Evolutionary conservation across 2,113 vertebrate species (phyloP), one percentile per base, ranked within the genome.

Genomic region (Petrocephalus microphthalmus): DNA sequence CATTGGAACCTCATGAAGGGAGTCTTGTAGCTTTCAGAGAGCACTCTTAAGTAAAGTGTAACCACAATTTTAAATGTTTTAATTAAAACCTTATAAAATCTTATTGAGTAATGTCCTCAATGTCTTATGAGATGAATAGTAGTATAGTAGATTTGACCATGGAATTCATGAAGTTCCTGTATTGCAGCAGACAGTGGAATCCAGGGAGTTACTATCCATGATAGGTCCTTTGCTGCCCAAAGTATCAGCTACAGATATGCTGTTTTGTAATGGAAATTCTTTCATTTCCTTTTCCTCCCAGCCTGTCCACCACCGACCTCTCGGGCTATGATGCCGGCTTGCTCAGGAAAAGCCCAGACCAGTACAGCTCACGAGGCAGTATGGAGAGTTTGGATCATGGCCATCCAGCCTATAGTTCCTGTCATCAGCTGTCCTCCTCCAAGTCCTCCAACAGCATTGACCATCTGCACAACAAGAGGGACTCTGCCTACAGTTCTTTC

Each of bases 401-500:
- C 20, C 95, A 96, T 86, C 93, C 95, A 0, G 91, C 95, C n/a
- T 98, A 97, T 92, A 96, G 96, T 20, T 94, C 97, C 83, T 97
- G 96, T 93, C 96, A 97, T 90, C 95, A 95, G 90, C 95, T 99
- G 45, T 97, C 97, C 19, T 96, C 95, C 0, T 96, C 95, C 92
- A 99, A 99, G 92, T 98, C 98, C 20, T 97, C 96, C 86, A 97
- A 96, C 93, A 98, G 97, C 95, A 98, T 98, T 2, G 97, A 99
- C 91, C 98, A 97, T 91, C 94, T 98, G 64, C 97, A 99, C 93
- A 97, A 94, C 96, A 99, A 99, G 92, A 96, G 98, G 56, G 98
- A 99, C 93, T 99, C 98, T 0, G 98, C 98, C 1, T 99, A 99
- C 90, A 98, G 97, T 90, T 99, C 98, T 87, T 99, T 98, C 93